These are phyloP conservation scores for Muscina levida DNA, from an alignment of 2,888 invertebrate genomes.

Conservation along the genomic window DNA sequence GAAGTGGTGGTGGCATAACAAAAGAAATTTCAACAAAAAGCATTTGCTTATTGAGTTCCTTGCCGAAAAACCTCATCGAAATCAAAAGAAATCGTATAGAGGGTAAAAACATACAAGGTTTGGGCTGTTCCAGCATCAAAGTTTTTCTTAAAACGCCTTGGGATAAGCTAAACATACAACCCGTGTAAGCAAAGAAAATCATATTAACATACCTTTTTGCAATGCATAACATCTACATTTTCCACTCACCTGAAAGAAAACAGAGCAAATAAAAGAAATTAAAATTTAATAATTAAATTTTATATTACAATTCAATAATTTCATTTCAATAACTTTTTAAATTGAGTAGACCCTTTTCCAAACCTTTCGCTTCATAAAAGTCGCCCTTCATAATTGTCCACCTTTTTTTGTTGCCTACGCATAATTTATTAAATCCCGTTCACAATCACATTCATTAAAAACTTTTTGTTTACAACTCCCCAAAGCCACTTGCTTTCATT, in stretches of 20 bases:
- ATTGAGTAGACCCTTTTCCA: slow-evolving; percentile 33
- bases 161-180: no score
- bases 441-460: slow-evolving; percentile 50
- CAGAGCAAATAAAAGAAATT: background rate
- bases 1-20: background rate
- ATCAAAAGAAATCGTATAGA: background rate
- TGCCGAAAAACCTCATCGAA: background rate
- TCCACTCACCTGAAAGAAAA: slow-evolving; percentile 5
- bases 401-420: slow-evolving; percentile 18
- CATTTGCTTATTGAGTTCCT: background rate
- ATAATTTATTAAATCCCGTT: slow-evolving; percentile 56
- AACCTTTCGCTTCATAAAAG: background rate
- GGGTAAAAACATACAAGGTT: no score
- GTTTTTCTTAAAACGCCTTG: no score
- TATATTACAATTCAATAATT: slow-evolving; percentile 47
- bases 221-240: background rate
- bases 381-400: slow-evolving; percentile 20
- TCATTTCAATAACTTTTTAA: slow-evolving; percentile 32
- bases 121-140: no score
- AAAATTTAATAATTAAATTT: slow-evolving; percentile 47
- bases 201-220: slow-evolving; percentile 1
- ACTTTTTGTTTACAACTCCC: slow-evolving; percentile 40
- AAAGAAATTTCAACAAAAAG: background rate
- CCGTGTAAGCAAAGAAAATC: background rate
- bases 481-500: slow-evolving; percentile 42